phyloP scores from a whole-genome alignment of 2,797 vertebrate genomes.

The Paramormyrops hopkinsi region DNA sequence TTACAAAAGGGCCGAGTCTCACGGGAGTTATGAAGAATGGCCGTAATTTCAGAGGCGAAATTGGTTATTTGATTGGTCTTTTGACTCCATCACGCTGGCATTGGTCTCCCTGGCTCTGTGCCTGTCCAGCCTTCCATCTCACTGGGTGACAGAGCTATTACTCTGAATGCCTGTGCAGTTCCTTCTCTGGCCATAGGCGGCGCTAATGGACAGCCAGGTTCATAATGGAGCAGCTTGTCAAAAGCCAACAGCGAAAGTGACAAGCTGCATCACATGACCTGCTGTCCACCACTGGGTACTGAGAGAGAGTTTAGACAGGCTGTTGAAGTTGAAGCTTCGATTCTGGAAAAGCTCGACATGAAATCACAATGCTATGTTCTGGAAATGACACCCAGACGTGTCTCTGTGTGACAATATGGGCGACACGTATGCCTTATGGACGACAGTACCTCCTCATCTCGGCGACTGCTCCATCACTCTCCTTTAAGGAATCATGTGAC shows the following conservation, averaged over 20 bases:
- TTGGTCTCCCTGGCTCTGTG: slow-evolving; percentile 38
- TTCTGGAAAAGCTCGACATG: not conserved
- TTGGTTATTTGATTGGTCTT: not conserved
- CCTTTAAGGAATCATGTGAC: not conserved
- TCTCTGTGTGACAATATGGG: not conserved
- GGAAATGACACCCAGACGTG: not conserved
- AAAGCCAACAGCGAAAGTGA: not conserved
- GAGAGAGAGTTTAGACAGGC: not conserved
- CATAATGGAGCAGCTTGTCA: not conserved
- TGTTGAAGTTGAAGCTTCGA: not conserved
- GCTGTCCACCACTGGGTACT: not conserved
- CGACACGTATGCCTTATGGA: no score
- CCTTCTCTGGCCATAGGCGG: slow-evolving; percentile 34
- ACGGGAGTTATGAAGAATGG: not conserved
- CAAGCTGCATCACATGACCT: not conserved
- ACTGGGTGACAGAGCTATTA: slow-evolving; percentile 38
- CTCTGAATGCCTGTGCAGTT: slow-evolving; percentile 37
- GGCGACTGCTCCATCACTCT: not conserved
- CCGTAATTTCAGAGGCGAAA: not conserved
- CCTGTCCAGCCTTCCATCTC: slow-evolving; percentile 5
- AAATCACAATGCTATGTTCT: not conserved
- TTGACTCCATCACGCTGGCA: not conserved
- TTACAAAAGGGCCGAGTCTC: not conserved
- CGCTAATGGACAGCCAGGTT: slow-evolving; percentile 6
- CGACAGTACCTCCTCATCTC: not conserved